phyloP scores from a whole-genome alignment of 2,113 vertebrate genomes.

The Amphiprion ocellaris region DNA sequence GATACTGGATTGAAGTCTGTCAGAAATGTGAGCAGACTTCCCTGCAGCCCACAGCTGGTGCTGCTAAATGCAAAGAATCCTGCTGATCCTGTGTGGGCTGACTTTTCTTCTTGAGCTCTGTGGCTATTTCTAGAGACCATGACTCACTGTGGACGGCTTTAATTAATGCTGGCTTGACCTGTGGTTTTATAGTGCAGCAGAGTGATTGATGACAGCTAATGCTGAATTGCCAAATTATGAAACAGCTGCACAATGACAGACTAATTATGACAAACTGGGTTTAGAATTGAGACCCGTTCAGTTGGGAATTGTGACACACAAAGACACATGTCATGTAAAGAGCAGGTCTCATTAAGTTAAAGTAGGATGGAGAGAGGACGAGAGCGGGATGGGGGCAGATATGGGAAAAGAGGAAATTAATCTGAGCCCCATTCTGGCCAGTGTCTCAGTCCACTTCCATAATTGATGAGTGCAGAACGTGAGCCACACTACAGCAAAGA shows the following conservation, averaged over 20 bases:
- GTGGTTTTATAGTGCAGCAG: neutral
- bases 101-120: neutral
- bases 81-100: neutral
- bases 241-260: neutral
- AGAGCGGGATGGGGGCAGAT: neutral
- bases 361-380: neutral
- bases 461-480: constrained; percentile 20
- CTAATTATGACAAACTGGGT: neutral
- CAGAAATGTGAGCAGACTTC: neutral
- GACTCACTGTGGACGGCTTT: neutral
- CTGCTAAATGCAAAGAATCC: neutral
- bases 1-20: neutral
- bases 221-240: neutral
- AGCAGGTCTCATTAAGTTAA: constrained; percentile 7
- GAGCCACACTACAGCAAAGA: constrained; percentile 16
- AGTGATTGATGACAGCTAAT: constrained; percentile 1
- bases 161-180: constrained; percentile 2
- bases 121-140: neutral
- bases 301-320: neutral
- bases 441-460: constrained; percentile 1
- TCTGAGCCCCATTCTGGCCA: neutral
- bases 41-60: neutral
- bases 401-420: neutral
- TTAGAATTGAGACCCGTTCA: neutral
- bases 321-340: neutral